A percentile compares a stretch with the other conserved stretches of the same genome.
Evolutionary conservation across 2,113 vertebrate species (phyloP).

Genomic region (Rhegmatorhina hoffmannsi): DNA sequence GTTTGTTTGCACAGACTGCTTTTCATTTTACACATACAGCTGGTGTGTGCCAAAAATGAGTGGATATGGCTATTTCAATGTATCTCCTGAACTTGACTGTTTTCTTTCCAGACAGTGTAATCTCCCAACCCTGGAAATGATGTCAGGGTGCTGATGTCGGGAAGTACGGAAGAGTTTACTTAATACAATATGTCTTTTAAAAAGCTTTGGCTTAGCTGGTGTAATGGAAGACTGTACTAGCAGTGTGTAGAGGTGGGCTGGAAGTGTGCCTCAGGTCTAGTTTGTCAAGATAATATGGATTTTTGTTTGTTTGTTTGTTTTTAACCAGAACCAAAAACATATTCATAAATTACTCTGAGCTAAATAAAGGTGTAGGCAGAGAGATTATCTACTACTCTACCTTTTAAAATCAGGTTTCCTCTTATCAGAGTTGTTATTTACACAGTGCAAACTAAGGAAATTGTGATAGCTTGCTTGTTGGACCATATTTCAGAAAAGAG

Average conservation of each 20-base stretch:
- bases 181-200: neutral
- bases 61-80: neutral
- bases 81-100: neutral
- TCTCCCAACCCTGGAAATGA: neutral
- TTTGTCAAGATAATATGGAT: neutral
- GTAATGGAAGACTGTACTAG: neutral
- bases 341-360: neutral
- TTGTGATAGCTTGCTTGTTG: neutral
- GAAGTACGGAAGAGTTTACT: neutral
- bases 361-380: neutral
- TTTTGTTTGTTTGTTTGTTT: neutral
- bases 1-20: neutral
- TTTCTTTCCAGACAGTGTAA: neutral
- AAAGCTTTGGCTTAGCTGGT: neutral
- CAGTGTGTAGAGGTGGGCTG: neutral
- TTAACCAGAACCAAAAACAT: neutral
- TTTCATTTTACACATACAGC: neutral
- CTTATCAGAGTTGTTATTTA: neutral
- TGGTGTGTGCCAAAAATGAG: neutral
- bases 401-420: neutral
- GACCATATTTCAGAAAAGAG: neutral
- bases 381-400: neutral
- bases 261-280: neutral
- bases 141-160: neutral
- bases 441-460: neutral